Base-by-base conservation (phyloP, 2,113 vertebrate species). In the Uropsilus gracilis region DNA sequence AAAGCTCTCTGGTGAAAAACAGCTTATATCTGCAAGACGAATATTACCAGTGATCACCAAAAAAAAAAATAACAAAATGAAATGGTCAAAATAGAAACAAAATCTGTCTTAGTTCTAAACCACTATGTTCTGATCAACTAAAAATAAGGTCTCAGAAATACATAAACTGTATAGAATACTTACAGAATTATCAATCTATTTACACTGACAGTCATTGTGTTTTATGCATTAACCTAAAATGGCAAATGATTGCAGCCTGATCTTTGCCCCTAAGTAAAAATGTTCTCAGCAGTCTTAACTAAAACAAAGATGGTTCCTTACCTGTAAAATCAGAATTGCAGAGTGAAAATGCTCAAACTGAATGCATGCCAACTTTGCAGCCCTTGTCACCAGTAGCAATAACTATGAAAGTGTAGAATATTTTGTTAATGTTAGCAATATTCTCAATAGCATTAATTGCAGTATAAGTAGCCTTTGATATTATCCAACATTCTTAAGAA, bases 381-480 rank as follows among this genome's bases (percentile, higher is more conserved):
- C 95, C 95, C 93, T 96, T 77, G 75, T 95, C 94, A 96, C 95
- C 94, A 97, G 94, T 50, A 96, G 96, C 94, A 97, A 96, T 97
- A 97, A 96, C 95, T 68, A 95, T 92, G 72, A 97, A 97, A 97
- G 95, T 96, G 90, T 53, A 94, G 92, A 96, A 96, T 96, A 71
- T 82, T 97, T 97, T 95, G 72, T 92, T 96, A 96, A 68, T 71
- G 77, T 64, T 44, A 78, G n/a, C 91, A 97, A 97, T 97, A 92
- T 76, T 95, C 97, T 96, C 95, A 91, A 64, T 90, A 95, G 72
- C 80, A 42, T 93, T 95, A 81, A 97, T 90, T 57, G 83, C 8
- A 97, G n/a, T 46, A 95, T 93, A 96, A 89, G 86, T 96, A 86
- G 30, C 37, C 84, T 91, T 73, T 87, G 71, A 94, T 80, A 94